phyloP scores from a whole-genome alignment of 2,888 invertebrate genomes.

The Lacanobia oleracea region DNA sequence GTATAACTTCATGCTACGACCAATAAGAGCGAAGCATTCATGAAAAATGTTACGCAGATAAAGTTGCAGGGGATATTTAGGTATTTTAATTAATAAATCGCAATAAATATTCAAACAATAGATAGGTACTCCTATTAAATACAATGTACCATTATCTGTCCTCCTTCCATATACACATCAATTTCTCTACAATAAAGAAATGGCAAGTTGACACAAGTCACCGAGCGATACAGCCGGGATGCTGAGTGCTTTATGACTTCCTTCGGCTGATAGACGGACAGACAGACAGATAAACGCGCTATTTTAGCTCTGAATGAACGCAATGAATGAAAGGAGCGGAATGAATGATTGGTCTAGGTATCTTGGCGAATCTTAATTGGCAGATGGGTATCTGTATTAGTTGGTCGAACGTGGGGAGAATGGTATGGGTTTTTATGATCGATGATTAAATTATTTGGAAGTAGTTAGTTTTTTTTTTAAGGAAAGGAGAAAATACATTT shows the following conservation, averaged over 20 bases:
- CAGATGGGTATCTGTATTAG: constrained; percentile 37
- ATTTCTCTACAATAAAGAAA: constrained; percentile 73
- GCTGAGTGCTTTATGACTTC: constrained; percentile 87
- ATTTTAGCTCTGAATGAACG: constrained; percentile 76
- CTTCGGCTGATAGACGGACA: constrained; percentile 71
- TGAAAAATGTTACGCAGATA: too few species aligned
- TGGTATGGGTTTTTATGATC: not conserved
- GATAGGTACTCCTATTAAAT: constrained; percentile 13
- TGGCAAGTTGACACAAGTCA: constrained; percentile 75
- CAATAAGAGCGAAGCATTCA: too few species aligned
- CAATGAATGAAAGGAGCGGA: constrained; percentile 76
- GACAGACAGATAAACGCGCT: constrained; percentile 80
- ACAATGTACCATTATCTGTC: constrained; percentile 48
- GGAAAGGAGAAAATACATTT: not conserved
- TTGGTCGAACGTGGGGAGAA: not conserved
- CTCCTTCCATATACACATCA: constrained; percentile 52
- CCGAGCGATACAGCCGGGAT: constrained; percentile 77
- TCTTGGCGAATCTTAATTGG: constrained; percentile 68
- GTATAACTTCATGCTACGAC: too few species aligned
- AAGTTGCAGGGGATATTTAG: too few species aligned
- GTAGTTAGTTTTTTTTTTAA: not conserved
- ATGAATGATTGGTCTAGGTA: constrained; percentile 78
- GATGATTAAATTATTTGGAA: not conserved
- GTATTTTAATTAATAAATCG: constrained; percentile 1
- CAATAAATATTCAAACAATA: not conserved